These are phyloP conservation scores for Montipora cactus DNA, from an alignment of 64 coral and sea anemone genomes.

Conservation along the genomic window DNA sequence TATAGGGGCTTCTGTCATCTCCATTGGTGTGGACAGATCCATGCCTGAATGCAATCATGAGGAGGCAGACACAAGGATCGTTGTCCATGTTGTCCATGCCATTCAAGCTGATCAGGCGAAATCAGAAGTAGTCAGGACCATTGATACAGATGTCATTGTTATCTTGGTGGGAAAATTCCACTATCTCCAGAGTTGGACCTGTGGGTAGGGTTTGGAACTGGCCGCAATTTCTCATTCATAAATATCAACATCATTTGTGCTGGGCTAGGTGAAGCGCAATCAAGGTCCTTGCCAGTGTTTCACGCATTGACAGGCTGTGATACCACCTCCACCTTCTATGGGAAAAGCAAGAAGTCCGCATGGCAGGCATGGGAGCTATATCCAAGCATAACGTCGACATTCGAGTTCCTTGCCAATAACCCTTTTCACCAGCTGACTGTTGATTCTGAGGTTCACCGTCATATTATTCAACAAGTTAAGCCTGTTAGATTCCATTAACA, in stretches of 20 bases:
- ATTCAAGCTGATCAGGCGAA: background rate
- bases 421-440: background rate
- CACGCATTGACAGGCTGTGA: conserved; percentile 6
- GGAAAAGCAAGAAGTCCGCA: too few species aligned
- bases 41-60: background rate
- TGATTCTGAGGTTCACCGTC: background rate
- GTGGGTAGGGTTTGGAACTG: too few species aligned
- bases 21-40: background rate
- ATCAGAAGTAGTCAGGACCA: too few species aligned
- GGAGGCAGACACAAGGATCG: background rate
- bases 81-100: conserved; percentile 64
- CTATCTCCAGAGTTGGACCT: background rate
- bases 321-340: background rate
- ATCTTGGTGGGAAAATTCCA: conserved; percentile 57
- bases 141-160: background rate
- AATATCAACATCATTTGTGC: conserved; percentile 14
- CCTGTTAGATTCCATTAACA: too few species aligned
- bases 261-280: conserved; percentile 24
- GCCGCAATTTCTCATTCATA: too few species aligned
- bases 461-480: background rate
- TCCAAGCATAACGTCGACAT: too few species aligned
- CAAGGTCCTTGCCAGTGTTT: background rate
- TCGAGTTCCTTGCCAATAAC: too few species aligned
- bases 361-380: too few species aligned
- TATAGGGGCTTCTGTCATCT: background rate